Base-by-base conservation (phyloP, 2,888 invertebrate species). In the Tricholauxania praeusta region DNA sequence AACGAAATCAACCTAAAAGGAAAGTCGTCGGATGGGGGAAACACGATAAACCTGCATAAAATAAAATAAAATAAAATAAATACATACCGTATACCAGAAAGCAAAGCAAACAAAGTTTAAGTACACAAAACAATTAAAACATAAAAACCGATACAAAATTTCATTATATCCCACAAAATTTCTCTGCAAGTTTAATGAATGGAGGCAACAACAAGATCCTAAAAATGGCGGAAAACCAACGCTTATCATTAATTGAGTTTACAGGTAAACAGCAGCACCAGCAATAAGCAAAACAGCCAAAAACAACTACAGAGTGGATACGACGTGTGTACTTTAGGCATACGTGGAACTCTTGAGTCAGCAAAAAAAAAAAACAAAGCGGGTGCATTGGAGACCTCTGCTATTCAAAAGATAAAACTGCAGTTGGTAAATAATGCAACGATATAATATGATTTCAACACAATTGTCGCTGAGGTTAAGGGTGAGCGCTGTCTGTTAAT, bases 211-310 rank as follows among this genome's bases (percentile, higher is more conserved):
- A 59, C 57, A 47, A 17, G 22, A 17, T 22, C 14, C 14, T 48
- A 64, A 47, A 19, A 49, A 48, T 48, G 64, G 49, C 64, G 17
- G 28, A 64, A 64, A 17, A 28, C 32, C 12, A 68, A 19, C 53
- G 68, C 68, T 69, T 69, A 69, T 69, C 69, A 51, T 55, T 55
- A 69, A 63, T 63, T 60, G 52, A 53, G 53, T 70, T 70, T 47
- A 63, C 52, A 70, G 70, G 63, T 70, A 70, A 70, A 70, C 39
- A 70, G 19, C 15, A 62, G 19, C 39, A 49, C 15, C 17, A 32
- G 53, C 28, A 53, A 66, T 53, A 66, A 39, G 47, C 17, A 28
- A 65, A 65, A 32, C 22, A 22, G 17, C 14, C 3, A 7, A 51
- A 14, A 52, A 12, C 53, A 67, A 48, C 15, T n/a, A 22, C 17